Evolutionary conservation across 2,888 invertebrate species (phyloP).

Genomic region (Philereme vetulata): DNA sequence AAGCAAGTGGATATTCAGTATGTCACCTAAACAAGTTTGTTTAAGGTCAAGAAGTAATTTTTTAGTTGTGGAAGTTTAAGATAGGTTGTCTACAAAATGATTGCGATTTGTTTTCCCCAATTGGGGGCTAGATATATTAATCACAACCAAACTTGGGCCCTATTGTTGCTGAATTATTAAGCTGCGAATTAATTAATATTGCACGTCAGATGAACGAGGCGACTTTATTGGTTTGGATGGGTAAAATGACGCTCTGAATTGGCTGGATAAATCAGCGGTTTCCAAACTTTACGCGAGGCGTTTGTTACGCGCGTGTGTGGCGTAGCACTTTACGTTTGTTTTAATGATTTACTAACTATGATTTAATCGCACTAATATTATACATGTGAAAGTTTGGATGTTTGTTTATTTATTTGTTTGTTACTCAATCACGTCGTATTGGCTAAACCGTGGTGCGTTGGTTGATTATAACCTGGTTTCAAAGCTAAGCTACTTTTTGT

Average conservation of each 20-base stretch:
- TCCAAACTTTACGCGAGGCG: conserved; percentile 6
- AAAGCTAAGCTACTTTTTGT: too few species aligned
- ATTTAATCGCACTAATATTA: neutral
- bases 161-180: conserved; percentile 46
- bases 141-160: conserved; percentile 41
- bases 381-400: too few species aligned
- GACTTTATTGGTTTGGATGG: conserved; percentile 33
- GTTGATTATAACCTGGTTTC: too few species aligned
- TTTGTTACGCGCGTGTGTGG: neutral
- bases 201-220: conserved; percentile 42
- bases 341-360: neutral
- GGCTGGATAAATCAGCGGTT: conserved; percentile 16
- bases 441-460: too few species aligned
- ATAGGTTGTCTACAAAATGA: too few species aligned
- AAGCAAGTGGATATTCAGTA: too few species aligned
- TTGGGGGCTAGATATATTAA: conserved; percentile 39
- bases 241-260: conserved; percentile 44
- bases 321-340: neutral
- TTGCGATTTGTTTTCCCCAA: too few species aligned
- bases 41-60: too few species aligned
- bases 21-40: too few species aligned
- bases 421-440: too few species aligned
- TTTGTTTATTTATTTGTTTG: too few species aligned
- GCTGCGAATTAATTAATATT: conserved; percentile 51
- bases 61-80: too few species aligned